Percentiles rank a stretch among this genome's conserved stretches.
These are phyloP conservation scores for Micrasema longulum DNA, from an alignment of 1,140 invertebrate genomes.

Conservation along the genomic window DNA sequence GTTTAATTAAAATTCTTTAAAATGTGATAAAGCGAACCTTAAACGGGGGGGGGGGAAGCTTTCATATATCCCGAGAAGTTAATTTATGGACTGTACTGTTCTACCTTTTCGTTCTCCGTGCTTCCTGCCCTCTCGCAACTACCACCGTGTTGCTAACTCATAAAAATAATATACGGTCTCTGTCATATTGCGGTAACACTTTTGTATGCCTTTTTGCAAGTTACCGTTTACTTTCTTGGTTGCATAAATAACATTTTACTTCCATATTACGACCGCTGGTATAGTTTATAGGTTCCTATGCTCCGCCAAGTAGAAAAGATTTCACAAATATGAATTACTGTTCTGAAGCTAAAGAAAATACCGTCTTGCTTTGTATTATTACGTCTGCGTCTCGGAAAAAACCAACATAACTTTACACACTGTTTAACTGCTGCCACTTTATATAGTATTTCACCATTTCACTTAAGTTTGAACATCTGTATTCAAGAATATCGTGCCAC, in stretches of 20 bases:
- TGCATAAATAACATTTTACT: constrained; percentile 55
- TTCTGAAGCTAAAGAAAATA: too few species aligned
- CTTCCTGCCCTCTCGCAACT: constrained; percentile 18
- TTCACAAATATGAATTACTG: constrained; percentile 46
- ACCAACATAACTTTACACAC: background rate
- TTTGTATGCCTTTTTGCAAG: constrained; percentile 54
- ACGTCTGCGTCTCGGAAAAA: background rate
- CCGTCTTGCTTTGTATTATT: too few species aligned
- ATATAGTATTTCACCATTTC: constrained; percentile 10
- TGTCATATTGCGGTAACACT: constrained; percentile 56
- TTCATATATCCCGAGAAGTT: constrained; percentile 35
- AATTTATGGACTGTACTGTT: constrained; percentile 41
- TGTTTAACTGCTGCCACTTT: background rate
- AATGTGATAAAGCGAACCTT: background rate
- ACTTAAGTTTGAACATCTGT: background rate
- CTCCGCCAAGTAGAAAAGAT: constrained; percentile 46
- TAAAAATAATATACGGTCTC: constrained; percentile 56
- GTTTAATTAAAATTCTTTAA: too few species aligned
- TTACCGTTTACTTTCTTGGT: constrained; percentile 54
- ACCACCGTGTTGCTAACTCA: constrained; percentile 52
- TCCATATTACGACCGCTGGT: constrained; percentile 52
- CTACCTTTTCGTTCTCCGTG: background rate
- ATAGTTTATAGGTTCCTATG: constrained; percentile 52
- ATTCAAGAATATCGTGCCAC: constrained; percentile 7
- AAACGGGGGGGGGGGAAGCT: background rate